Base-by-base conservation (phyloP, 2,888 invertebrate species). In the Calameuta filiformis region DNA sequence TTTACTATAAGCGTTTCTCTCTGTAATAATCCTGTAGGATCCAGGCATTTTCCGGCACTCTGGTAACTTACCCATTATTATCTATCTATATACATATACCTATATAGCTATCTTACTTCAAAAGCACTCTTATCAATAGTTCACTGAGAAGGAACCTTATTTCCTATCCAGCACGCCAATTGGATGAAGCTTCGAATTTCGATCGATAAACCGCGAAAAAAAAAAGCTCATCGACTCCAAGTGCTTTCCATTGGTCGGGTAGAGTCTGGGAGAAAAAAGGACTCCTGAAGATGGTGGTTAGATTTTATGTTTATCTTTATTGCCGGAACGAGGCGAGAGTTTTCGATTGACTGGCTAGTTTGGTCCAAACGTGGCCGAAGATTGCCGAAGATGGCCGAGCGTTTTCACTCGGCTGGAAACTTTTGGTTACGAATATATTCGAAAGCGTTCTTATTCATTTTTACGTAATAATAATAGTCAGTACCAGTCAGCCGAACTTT, bases 241-340 rank as follows among this genome's bases (percentile, higher is more conserved):
- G 74, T 68, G 75, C 79, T 80, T 79, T 78, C 73, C 69, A 71
- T 76, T 40, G 76, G 73, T 35, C 73, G 37, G 68, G 1, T 9
- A 56, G 6, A 23, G 56, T 56, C 23, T 23, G 23, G 9, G 23
- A 56, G 56, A 56, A 56, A 56, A 23, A 56, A 56, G 56, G 23
- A 56, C 23, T 56, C 2, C 56, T 0, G 23, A 56, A 9, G 56
- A 56, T 69, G 81, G 82, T 84, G 85, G 88, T 90, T 89, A 87
- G 87, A 89, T 89, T 89, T 90, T 90, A 90, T 85, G 88, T 89
- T 89, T 88, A 90, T 87, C 87, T 87, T 86, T 84, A 87, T 82
- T n/a, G 79, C 68, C 75, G 35, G 34, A 73, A 75, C 23, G 68
- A 76, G 23, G 56, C 56, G 68, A 37, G 37, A 75, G 74, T 30